Evolutionary conservation across 2,113 vertebrate genomes (phyloP), one percentile per base, ranked within the genome.

Genomic region (Perca schrenkii): DNA sequence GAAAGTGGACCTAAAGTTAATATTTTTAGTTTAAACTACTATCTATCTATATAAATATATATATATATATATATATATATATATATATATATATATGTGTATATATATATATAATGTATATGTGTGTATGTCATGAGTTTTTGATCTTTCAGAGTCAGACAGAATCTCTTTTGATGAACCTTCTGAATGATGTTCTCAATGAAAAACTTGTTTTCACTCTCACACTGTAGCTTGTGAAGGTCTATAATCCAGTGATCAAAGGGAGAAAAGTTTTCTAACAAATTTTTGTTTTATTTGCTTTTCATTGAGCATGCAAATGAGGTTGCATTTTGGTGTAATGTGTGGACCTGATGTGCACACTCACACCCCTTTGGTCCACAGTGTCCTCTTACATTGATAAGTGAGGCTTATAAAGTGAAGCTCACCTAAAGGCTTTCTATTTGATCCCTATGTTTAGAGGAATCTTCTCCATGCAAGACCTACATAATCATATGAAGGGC

Each of bases 371-470:
- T 85, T 60, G 50, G 58, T 81, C 87, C 53, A 49, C 54, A 49
- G 25, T 77, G 60, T 81, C 73, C 80, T 79, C 77, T 88, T 73
- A 58, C 47, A 16, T 28, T 75, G 53, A 87, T 75, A 69, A 89
- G 64, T 50, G 54, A 73, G 47, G 71, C 62, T 84, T 73, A 86
- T 85, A 77, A 78, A 81, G 28, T 72, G 19, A 84, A 63, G 66
- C 72, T 62, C 58, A 78, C 67, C 54, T 53, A 17, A 75, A 75
- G 58, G 56, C 57, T 87, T 71, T 86, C 63, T 85, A 43, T 91
- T 87, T 93, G 74, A 93, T 90, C 74, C 77, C 53, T 47, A 40
- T 80, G 89, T 92, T 90, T 72, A 88, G 62, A 87, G 14, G 75
- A 50, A 67, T 73, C 52, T 71, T 43, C 85, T 50, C 49, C 36